Percentiles rank a stretch among this genome's conserved stretches.
phyloP scores from a whole-genome alignment of 2,888 invertebrate genomes.

The Parnassius apollo region DNA sequence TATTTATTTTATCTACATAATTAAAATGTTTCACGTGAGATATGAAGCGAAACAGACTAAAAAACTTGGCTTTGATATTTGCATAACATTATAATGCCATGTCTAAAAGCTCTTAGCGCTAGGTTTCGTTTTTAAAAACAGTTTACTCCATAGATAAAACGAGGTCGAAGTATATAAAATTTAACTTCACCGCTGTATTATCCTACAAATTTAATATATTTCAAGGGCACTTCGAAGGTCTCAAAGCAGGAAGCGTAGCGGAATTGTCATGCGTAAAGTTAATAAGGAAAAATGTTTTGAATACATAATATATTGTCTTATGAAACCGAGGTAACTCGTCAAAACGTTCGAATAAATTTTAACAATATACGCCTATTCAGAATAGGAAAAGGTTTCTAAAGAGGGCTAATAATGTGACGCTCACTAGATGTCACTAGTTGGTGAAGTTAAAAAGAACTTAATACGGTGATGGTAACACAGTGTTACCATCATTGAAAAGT shows the following conservation, averaged over 20 bases:
- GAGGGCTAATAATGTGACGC: too few relatives aligned
- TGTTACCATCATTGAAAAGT: too few relatives aligned
- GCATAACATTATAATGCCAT: background rate
- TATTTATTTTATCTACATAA: too few relatives aligned
- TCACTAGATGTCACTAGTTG: too few relatives aligned
- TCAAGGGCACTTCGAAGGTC: slow-evolving; percentile 22
- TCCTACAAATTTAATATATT: slow-evolving; percentile 13
- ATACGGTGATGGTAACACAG: too few relatives aligned
- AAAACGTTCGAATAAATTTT: too few relatives aligned
- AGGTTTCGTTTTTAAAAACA: background rate
- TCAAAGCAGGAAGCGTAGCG: slow-evolving; percentile 10
- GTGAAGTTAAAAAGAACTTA: too few relatives aligned
- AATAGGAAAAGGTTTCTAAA: too few relatives aligned
- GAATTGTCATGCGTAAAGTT: slow-evolving; percentile 16
- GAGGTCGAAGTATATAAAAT: slow-evolving; percentile 8
- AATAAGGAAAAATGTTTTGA: slow-evolving; percentile 24
- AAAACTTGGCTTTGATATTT: background rate
- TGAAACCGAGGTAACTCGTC: too few relatives aligned
- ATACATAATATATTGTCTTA: slow-evolving; percentile 13
- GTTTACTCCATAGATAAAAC: slow-evolving; percentile 1
- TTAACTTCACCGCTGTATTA: slow-evolving; percentile 12
- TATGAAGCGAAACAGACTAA: background rate
- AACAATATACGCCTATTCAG: too few relatives aligned
- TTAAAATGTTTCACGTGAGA: background rate
- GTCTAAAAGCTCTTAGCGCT: background rate